Evolutionary conservation across 92 coral and sea anemone genomes (phyloP).

Genomic region (Chrysogorgia sp.): DNA sequence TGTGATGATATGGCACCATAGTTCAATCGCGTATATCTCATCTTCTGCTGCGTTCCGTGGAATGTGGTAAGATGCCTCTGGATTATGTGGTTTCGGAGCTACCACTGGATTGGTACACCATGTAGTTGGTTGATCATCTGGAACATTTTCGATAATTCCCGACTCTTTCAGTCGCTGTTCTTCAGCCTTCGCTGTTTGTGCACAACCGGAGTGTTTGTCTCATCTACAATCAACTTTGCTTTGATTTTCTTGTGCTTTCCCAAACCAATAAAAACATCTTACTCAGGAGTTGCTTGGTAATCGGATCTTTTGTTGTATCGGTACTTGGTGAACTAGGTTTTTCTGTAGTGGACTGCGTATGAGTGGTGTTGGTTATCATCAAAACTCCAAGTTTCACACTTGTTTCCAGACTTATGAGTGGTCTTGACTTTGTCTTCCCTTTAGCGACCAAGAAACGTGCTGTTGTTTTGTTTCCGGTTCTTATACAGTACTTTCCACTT

Average conservation of each 20-base stretch:
- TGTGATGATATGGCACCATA: conserved; percentile 52
- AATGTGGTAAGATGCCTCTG: conserved; percentile 52
- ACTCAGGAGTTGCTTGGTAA: not conserved
- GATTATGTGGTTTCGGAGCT: conserved; percentile 48
- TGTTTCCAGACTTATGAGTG: conserved; percentile 45
- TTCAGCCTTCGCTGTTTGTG: conserved; percentile 46
- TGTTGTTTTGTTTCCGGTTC: conserved; percentile 20
- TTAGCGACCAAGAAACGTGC: conserved; percentile 47
- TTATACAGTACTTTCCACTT: conserved; percentile 43
- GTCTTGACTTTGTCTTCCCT: conserved; percentile 46
- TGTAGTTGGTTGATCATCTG: conserved; percentile 49
- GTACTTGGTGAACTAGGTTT: conserved; percentile 22
- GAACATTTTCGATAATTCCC: conserved; percentile 48
- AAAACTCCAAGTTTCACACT: conserved; percentile 47
- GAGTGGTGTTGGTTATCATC: conserved; percentile 14
- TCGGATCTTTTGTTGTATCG: not conserved
- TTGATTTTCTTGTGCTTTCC: conserved; percentile 52
- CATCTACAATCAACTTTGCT: conserved; percentile 53
- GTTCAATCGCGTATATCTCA: conserved; percentile 55
- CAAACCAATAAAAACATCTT: conserved; percentile 43
- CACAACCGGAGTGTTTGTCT: conserved; percentile 12
- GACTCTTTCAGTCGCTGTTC: conserved; percentile 41
- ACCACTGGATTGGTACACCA: conserved; percentile 60
- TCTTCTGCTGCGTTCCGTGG: conserved; percentile 41
- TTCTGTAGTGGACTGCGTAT: not conserved